Conservation (phyloP, 2,888 invertebrate genomes). For the Trachelus iudaicus region DNA sequence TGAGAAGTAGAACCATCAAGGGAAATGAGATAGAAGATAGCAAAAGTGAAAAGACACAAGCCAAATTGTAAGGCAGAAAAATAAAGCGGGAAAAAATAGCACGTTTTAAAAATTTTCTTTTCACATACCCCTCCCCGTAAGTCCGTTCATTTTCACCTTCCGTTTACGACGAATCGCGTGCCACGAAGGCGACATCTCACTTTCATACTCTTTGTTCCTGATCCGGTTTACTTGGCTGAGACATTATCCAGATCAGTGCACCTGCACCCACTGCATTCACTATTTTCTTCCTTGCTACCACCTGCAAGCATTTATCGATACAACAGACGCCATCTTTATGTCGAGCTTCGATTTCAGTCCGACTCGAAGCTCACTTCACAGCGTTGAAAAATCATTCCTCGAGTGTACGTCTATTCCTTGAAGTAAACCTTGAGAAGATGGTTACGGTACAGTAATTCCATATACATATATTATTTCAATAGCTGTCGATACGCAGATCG, state of each 20-base stretch:
- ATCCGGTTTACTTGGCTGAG: background rate
- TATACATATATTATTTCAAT: background rate
- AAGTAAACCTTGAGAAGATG: background rate
- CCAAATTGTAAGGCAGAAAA: background rate
- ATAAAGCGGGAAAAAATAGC: background rate
- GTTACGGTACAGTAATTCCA: background rate
- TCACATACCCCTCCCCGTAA: accelerated
- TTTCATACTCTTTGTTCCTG: no score
- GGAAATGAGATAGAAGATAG: background rate
- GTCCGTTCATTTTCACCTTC: no score
- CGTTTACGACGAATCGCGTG: no score
- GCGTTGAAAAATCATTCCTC: background rate
- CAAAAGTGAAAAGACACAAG: no score
- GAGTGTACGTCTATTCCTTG: no score
- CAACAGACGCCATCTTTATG: background rate
- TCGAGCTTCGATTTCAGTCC: background rate
- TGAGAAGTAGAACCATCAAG: background rate
- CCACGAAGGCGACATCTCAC: no score
- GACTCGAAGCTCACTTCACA: background rate
- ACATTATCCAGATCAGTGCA: background rate
- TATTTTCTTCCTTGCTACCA: background rate
- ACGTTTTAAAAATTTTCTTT: no score
- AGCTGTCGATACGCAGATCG: background rate
- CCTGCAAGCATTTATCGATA: background rate
- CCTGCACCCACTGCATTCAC: background rate